phyloP scores from a whole-genome alignment of 2,888 invertebrate species.

The Prosapia bicincta region DNA sequence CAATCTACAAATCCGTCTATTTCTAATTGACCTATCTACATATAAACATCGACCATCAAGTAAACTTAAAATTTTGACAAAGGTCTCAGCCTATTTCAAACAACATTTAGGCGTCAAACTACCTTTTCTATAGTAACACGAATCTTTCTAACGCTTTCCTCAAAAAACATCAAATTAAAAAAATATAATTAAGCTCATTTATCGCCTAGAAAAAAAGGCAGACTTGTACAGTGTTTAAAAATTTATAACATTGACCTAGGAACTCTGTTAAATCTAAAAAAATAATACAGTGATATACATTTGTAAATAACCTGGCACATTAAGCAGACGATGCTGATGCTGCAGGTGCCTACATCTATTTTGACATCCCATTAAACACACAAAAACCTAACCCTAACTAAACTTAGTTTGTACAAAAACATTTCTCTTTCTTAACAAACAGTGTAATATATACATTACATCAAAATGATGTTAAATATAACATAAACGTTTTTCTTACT shows the following conservation, averaged over 20 bases:
- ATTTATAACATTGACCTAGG: constrained; percentile 18
- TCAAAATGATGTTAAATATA: not conserved
- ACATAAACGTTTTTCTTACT: not conserved
- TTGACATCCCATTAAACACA: constrained; percentile 6
- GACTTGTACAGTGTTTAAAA: not conserved
- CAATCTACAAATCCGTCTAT: not conserved
- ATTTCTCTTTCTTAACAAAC: constrained; percentile 22
- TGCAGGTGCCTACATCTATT: not conserved
- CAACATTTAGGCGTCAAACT: constrained; percentile 14
- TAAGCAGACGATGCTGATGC: not conserved
- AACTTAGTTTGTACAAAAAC: constrained; percentile 31
- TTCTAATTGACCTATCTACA: constrained; percentile 10
- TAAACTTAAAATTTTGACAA: constrained; percentile 16
- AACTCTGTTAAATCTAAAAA: constrained; percentile 15
- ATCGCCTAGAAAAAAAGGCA: not conserved
- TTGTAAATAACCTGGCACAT: constrained; percentile 4
- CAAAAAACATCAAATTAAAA: constrained; percentile 9
- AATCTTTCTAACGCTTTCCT: not conserved
- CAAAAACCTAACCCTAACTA: constrained; percentile 10
- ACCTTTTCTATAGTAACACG: not conserved
- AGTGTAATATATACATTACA: not conserved
- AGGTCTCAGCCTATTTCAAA: constrained; percentile 16
- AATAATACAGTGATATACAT: constrained; percentile 11
- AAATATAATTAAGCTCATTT: constrained; percentile 21
- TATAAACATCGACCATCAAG: constrained; percentile 22